Conservation (phyloP, 2,888 invertebrate species). For the Deilephila elpenor region DNA sequence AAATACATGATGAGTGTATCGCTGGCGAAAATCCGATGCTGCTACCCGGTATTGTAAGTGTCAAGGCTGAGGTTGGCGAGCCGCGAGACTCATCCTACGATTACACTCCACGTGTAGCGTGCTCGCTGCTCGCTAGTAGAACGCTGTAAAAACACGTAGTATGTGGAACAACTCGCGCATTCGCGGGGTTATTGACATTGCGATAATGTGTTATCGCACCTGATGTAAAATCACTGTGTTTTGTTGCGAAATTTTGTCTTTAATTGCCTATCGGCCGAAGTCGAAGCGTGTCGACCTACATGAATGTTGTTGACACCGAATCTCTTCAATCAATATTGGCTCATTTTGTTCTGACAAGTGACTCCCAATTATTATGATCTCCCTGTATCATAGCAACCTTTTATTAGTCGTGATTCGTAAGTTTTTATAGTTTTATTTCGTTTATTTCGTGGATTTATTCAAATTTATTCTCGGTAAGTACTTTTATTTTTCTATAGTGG, state of each 20-base stretch:
- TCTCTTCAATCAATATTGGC: slow-evolving; percentile 29
- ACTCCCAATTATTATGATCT: neutral
- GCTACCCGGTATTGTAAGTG: neutral
- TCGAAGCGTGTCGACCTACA: slow-evolving; percentile 40
- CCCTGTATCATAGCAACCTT: neutral
- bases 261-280: slow-evolving; percentile 32
- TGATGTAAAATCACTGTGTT: slow-evolving; percentile 42
- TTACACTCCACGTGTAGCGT: slow-evolving; percentile 50
- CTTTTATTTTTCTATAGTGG: too few species aligned
- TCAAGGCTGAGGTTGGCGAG: slow-evolving; percentile 41
- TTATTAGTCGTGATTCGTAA: neutral
- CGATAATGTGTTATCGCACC: slow-evolving; percentile 58
- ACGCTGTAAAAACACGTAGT: slow-evolving; percentile 47
- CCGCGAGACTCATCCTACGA: slow-evolving; percentile 44
- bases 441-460: too few species aligned
- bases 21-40: neutral
- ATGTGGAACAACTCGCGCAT: slow-evolving; percentile 55
- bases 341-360: slow-evolving; percentile 9
- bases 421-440: too few species aligned
- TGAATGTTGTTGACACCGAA: slow-evolving; percentile 37
- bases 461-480: too few species aligned
- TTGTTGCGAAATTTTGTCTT: slow-evolving; percentile 27
- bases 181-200: slow-evolving; percentile 67
- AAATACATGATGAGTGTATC: neutral
- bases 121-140: slow-evolving; percentile 40